Base-by-base conservation (phyloP, 2,113 vertebrate species). In the Ovibos moschatus region DNA sequence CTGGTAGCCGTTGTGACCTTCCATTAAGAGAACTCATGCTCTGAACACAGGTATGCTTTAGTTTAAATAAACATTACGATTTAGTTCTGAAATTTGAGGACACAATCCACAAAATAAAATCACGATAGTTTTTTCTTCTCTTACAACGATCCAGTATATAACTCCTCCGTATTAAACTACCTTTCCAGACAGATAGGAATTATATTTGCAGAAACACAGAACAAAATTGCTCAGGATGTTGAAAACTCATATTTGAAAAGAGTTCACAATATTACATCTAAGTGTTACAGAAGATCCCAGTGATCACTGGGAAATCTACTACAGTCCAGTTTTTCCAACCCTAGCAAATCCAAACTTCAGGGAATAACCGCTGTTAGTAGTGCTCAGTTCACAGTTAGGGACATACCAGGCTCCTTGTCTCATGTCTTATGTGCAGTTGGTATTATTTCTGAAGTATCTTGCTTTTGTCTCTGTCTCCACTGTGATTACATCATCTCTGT, bases 321-420 rank as follows among this genome's bases (percentile, higher is more conserved):
- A 98, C 99, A 99, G 97, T 99, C 99, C 86, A 99, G 98, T 97
- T 99, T 99, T 96, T 99, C 99, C 97, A 99, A 96, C 4, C 99
- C 99, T 0, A 99, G 97, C 89, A 99, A 98, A 87, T 99, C 99
- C 99, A 99, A 99, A 98, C 99, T 99, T 71, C 98, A 99, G 15
- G 99, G 99, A 94, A 98, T 79, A 82, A 99, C 88, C 1, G 11
- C 11, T 76, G 3, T 79, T 51, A 30, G 30, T 25, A 91, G 27
- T 55, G 19, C 51, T 88, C 51, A 33, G 0, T 86, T 51, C n/a
- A 6, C 36, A 43, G 27, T 7, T 3, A 7, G 47, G 43, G 43
- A n/a, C 43, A 62, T 19, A 3, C 21, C 27, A 21, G 28, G 6
- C 16, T 97, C 40, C 91, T 83, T 64, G 60, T 8, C 60, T 83